Conservation (phyloP, 2,113 vertebrate species). For the Setophaga coronata region DNA sequence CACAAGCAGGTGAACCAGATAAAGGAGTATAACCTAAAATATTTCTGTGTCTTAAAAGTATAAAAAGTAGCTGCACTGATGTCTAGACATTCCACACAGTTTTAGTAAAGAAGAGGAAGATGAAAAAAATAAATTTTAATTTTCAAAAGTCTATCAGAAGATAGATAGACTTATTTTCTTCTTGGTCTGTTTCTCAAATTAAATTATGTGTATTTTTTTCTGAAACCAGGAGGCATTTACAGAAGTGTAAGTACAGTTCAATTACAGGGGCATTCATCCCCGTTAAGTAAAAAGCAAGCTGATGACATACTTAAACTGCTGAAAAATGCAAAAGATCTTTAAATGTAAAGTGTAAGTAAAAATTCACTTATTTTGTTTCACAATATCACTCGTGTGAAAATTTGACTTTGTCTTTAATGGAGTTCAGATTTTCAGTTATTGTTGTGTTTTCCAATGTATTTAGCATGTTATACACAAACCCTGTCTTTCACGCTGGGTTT, state of each 20-base stretch:
- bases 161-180: neutral
- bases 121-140: neutral
- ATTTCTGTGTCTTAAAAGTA: neutral
- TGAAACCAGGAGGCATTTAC: neutral
- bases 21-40: neutral
- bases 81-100: neutral
- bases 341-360: neutral
- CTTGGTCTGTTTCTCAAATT: neutral
- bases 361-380: neutral
- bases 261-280: neutral
- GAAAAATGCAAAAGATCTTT: neutral
- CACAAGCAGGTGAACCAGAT: neutral
- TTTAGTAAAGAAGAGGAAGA: neutral
- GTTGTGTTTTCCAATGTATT: neutral
- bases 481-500: neutral
- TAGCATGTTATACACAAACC: neutral
- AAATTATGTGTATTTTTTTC: neutral
- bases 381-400: neutral
- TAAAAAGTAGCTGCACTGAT: neutral
- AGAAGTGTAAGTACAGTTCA: neutral
- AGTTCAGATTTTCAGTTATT: neutral
- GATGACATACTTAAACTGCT: neutral
- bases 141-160: neutral
- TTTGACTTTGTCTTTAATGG: neutral
- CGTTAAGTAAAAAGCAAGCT: neutral